These are phyloP conservation scores for Ibidorhyncha struthersii DNA, from an alignment of 2,113 vertebrate genomes.

Conservation along the genomic window DNA sequence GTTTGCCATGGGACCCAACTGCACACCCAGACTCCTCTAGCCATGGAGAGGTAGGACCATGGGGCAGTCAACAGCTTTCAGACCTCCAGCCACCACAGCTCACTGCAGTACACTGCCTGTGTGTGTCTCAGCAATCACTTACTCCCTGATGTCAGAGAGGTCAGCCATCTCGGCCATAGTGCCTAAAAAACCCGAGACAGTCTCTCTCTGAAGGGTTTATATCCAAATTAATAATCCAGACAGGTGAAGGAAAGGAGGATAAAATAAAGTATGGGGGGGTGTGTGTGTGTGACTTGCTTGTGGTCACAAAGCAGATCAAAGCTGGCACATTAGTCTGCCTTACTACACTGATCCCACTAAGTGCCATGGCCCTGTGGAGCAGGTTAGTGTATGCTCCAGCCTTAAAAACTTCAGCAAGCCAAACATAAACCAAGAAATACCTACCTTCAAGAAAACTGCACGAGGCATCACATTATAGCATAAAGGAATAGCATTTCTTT, in stretches of 20 bases:
- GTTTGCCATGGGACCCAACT: neutral
- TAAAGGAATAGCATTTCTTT: conserved; percentile 33
- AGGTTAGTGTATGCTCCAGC: neutral
- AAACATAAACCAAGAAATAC: neutral
- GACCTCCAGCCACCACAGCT: neutral
- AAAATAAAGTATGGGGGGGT: neutral
- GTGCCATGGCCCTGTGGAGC: neutral
- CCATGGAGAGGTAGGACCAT: neutral
- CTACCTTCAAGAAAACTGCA: neutral
- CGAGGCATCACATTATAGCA: neutral
- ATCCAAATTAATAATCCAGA: neutral
- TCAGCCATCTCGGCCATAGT: neutral
- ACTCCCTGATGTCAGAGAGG: neutral
- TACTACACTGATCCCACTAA: neutral
- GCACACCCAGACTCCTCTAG: neutral
- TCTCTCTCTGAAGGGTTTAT: neutral
- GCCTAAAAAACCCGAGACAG: neutral
- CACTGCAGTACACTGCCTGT: neutral
- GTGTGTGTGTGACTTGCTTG: neutral
- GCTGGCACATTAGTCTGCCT: neutral
- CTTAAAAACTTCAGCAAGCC: neutral
- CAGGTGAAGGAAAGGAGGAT: neutral
- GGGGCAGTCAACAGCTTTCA: neutral
- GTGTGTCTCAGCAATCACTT: neutral
- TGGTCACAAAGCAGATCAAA: neutral